Conservation (phyloP, 2,888 invertebrate genomes). For the Synergus gifuensis region DNA sequence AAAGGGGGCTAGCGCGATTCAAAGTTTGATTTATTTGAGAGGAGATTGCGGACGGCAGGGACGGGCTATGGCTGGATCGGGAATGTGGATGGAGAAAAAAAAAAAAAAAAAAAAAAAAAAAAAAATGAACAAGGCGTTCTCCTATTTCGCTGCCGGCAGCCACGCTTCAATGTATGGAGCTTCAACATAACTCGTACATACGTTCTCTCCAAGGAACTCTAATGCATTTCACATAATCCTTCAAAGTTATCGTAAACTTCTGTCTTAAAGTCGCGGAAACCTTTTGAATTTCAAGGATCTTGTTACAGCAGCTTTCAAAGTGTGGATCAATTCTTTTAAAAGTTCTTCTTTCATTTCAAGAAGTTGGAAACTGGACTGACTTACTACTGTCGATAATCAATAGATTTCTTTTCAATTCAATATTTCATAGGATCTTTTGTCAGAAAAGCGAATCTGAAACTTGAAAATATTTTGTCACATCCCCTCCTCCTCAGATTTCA, state of each 20-base stretch:
- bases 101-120: slow-evolving; percentile 50
- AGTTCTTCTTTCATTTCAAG: slow-evolving; percentile 4
- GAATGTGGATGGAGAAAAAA: slow-evolving; percentile 55
- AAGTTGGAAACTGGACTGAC: slow-evolving; percentile 7
- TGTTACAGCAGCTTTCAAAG: slow-evolving; percentile 21
- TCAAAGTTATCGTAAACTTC: slow-evolving; percentile 34
- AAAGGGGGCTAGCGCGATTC: slow-evolving; percentile 66
- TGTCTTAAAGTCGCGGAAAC: slow-evolving; percentile 27
- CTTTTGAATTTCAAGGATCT: slow-evolving; percentile 26
- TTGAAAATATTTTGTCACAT: not conserved
- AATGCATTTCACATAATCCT: slow-evolving; percentile 41
- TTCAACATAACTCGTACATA: slow-evolving; percentile 43
- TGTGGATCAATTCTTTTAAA: slow-evolving; percentile 17
- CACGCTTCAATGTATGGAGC: slow-evolving; percentile 63
- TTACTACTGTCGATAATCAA: not conserved
- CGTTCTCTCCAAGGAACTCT: slow-evolving; percentile 43
- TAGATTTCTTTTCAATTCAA: not conserved
- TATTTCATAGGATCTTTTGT: not conserved
- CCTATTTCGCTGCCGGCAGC: slow-evolving; percentile 64
- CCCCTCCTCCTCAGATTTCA: too few species aligned
- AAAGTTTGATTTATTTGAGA: slow-evolving; percentile 77
- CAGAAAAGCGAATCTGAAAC: not conserved
- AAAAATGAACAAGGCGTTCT: slow-evolving; percentile 54
- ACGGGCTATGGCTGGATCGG: slow-evolving; percentile 53
- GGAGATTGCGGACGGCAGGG: slow-evolving; percentile 72